A percentile compares a stretch with the other conserved stretches of the same genome.
These are phyloP conservation scores for Danionella cerebrum DNA, from an alignment of 2,113 vertebrate genomes.

Conservation along the genomic window DNA sequence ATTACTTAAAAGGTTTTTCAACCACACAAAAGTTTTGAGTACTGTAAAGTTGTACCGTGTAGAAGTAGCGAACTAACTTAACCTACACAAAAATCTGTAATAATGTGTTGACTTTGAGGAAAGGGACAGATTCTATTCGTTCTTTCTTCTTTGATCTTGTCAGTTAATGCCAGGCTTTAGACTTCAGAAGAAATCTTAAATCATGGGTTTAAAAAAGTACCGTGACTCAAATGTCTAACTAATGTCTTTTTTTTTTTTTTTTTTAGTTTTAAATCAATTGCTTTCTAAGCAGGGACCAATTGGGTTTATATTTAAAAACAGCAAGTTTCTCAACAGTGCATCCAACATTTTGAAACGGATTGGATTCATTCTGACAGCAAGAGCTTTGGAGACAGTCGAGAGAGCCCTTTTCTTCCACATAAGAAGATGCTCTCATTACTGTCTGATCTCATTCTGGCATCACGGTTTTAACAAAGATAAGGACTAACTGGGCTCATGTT, in stretches of 20 bases:
- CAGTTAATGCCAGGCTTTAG: neutral
- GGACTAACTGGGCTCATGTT: neutral
- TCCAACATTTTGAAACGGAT: constrained; percentile 37
- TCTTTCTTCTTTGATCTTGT: neutral
- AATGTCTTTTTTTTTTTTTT: too few relatives aligned
- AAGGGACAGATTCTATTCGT: neutral
- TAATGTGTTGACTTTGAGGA: too few relatives aligned
- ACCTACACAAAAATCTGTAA: too few relatives aligned
- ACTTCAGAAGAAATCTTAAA: neutral
- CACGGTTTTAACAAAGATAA: neutral
- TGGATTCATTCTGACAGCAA: constrained; percentile 43
- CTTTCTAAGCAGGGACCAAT: constrained; percentile 52
- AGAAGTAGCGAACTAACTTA: too few relatives aligned
- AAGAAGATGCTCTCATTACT: neutral
- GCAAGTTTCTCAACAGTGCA: constrained; percentile 35
- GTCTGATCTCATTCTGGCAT: constrained; percentile 1
- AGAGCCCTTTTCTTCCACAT: neutral
- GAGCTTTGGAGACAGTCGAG: constrained; percentile 33
- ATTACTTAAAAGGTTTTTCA: too few relatives aligned
- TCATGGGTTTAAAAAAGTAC: neutral
- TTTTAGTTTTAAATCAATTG: constrained; percentile 21
- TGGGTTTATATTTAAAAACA: constrained; percentile 46
- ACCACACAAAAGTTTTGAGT: too few relatives aligned
- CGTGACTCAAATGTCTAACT: neutral
- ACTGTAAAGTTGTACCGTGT: too few relatives aligned